A percentile compares a stretch with the other conserved stretches of the same genome.
Conservation (phyloP, 2,113 vertebrate species). For the Terrapene triunguis region DNA sequence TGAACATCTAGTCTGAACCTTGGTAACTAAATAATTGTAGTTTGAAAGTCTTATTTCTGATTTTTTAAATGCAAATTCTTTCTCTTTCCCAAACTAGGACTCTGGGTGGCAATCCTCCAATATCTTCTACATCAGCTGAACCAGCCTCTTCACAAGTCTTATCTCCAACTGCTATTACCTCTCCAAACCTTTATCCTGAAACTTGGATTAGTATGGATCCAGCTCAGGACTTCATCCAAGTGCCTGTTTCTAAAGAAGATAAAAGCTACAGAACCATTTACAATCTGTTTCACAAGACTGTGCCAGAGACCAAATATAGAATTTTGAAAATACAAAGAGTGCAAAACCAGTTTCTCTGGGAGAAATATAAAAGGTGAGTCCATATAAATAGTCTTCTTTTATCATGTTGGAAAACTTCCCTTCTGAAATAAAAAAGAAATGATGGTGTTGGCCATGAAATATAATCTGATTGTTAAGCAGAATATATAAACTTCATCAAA, state of each 20-base stretch:
- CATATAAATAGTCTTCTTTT: not conserved
- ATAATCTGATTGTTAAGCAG: not conserved
- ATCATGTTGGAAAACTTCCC: not conserved
- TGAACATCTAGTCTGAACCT: no score
- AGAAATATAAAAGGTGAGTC: slow-evolving; percentile 98
- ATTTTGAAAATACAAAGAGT: slow-evolving; percentile 96
- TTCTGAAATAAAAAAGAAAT: not conserved
- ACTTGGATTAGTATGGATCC: slow-evolving; percentile 96
- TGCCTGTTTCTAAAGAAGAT: slow-evolving; percentile 95
- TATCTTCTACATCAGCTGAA: slow-evolving; percentile 74
- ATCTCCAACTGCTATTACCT: slow-evolving; percentile 84
- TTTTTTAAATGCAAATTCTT: not conserved
- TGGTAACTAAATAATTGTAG: not conserved
- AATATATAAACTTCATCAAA: not conserved
- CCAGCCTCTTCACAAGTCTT: slow-evolving; percentile 72
- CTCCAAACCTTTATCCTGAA: slow-evolving; percentile 92
- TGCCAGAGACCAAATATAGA: slow-evolving; percentile 96
- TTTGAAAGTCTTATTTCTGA: not conserved
- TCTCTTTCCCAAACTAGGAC: slow-evolving; percentile 80
- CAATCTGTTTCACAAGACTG: slow-evolving; percentile 99
- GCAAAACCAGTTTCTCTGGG: slow-evolving; percentile 99
- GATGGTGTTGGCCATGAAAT: not conserved
- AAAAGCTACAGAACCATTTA: slow-evolving; percentile 98
- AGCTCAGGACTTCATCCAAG: slow-evolving; percentile 96
- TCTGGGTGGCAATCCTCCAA: slow-evolving; percentile 84